Evolutionary conservation across 2,888 invertebrate genomes (phyloP).

Genomic region (Hyposoter dolosus): DNA sequence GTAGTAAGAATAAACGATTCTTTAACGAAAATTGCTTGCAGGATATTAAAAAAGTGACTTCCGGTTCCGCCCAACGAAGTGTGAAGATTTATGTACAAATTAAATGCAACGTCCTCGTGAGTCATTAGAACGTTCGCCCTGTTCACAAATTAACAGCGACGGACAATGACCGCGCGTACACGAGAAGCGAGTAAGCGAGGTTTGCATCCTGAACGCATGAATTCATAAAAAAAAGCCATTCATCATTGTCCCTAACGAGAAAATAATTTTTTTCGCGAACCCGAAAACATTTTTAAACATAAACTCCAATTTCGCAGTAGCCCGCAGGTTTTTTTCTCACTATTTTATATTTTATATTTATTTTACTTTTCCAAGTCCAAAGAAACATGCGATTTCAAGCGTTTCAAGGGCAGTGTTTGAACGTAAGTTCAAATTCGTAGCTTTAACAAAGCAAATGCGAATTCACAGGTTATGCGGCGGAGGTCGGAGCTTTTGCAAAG

Average conservation of each 20-base stretch:
- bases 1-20: background rate
- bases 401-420: background rate
- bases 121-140: background rate
- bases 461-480: slow-evolving; percentile 75
- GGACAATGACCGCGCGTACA: background rate
- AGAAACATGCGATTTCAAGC: background rate
- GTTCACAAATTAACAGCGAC: background rate
- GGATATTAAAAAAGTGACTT: slow-evolving; percentile 10
- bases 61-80: slow-evolving; percentile 48
- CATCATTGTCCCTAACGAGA: background rate
- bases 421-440: slow-evolving; percentile 39
- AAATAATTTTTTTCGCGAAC: too few relatives aligned
- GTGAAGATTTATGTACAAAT: background rate
- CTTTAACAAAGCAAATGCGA: slow-evolving; percentile 69
- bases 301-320: slow-evolving; percentile 30
- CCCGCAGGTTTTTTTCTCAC: background rate
- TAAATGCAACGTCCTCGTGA: background rate
- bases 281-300: too few relatives aligned
- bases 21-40: background rate
- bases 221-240: background rate
- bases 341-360: too few relatives aligned
- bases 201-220: background rate
- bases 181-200: background rate
- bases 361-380: background rate
- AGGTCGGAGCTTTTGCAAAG: slow-evolving; percentile 72